These are phyloP conservation scores for Drosophila mimetica DNA, from an alignment of 2,888 invertebrate genomes.

Conservation along the genomic window DNA sequence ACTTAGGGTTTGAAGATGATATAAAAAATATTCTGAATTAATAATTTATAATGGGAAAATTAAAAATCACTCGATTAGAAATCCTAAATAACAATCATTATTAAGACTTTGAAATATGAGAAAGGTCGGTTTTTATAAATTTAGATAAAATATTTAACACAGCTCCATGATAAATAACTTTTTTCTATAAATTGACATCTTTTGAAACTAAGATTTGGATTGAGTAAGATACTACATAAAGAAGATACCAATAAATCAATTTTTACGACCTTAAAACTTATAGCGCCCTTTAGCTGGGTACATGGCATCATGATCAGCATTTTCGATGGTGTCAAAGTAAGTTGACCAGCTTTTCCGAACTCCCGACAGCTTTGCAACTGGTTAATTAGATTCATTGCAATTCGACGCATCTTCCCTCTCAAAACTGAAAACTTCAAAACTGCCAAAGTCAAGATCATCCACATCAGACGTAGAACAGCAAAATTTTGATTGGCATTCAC, in stretches of 20 bases:
- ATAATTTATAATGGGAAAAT: not conserved
- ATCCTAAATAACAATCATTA: too few relatives aligned
- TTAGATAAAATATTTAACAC: too few relatives aligned
- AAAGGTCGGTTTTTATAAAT: too few relatives aligned
- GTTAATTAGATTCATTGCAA: constrained; percentile 44
- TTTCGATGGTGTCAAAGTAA: constrained; percentile 76
- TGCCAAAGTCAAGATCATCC: constrained; percentile 59
- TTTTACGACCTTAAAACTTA: constrained; percentile 47
- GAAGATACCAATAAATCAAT: not conserved
- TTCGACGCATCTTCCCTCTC: constrained; percentile 25
- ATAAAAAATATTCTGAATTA: not conserved
- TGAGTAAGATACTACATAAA: not conserved
- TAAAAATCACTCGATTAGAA: too few relatives aligned
- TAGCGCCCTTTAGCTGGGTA: constrained; percentile 79
- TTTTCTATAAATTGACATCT: not conserved
- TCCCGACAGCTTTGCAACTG: constrained; percentile 29
- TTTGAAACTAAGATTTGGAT: not conserved
- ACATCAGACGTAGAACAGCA: constrained; percentile 39
- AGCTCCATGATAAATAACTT: not conserved
- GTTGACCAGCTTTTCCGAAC: constrained; percentile 48
- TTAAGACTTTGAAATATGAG: too few relatives aligned
- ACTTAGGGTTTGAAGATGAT: not conserved
- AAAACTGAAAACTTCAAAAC: constrained; percentile 33
- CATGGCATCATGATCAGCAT: constrained; percentile 67
- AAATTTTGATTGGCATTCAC: constrained; percentile 73